Evolutionary conservation across 2,113 vertebrate genomes (phyloP), one percentile per base, ranked within the genome.

Genomic region (Apaloderma vittatum): DNA sequence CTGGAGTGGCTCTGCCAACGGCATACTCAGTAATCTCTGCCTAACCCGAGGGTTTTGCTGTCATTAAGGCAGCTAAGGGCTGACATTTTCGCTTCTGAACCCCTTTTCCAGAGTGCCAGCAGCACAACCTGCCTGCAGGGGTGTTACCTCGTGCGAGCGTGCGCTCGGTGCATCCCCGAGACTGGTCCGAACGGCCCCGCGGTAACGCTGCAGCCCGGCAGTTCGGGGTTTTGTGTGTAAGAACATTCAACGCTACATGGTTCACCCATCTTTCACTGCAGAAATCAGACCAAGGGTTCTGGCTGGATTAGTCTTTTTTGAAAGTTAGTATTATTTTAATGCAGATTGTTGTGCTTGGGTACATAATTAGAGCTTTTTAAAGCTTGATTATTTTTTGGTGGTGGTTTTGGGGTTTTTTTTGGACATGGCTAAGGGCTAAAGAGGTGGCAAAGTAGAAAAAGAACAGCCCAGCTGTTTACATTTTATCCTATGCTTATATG

Each of bases 11-110:
- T 55, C 37, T 62, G 86, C 86, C 94, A 91, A 91, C 93, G 93
- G 86, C 63, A 23, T 80, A 94, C 86, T 52, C 94, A 74, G 92
- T 86, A 74, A 74, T 95, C 88, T 94, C 93, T 78, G 91, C 79
- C 83, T 46, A 80, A 89, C 58, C 17, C n/a, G 58, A 62, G 59
- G 65, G 3, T 82, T 73, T 57, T 66, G 49, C 76, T 78, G 86
- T 88, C 84, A 92, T 77, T 86, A 83, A 48, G 43, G 55, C 63
- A 83, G 75, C 82, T 22, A 61, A 24, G 16, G 78, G 66, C 67
- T 63, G 26, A 15, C 26, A 73, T 46, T 68, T n/a, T 62, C 32
- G 24, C 29, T 73, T 61, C 73, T 40, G 77, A 78, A 85, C 58
- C 32, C 6, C 65, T 40, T 79, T 55, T 9, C 16, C 24, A n/a